Evolutionary conservation across 2,888 invertebrate genomes (phyloP).

Genomic region (Peribatodes rhomboidaria): DNA sequence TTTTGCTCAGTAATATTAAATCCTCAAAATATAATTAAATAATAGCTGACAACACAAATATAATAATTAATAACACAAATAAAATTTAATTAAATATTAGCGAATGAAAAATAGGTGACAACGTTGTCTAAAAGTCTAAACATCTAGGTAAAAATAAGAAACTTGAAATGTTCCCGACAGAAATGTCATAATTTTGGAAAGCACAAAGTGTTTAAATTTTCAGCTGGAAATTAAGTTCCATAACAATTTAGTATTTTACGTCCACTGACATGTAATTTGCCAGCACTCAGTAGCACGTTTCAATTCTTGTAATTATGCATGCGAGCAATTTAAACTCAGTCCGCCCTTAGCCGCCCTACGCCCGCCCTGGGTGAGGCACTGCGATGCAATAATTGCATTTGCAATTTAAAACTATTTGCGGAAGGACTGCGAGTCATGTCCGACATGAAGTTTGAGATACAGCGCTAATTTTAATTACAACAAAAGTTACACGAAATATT

Average conservation of each 20-base stretch:
- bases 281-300: conserved; percentile 29
- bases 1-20: too few species aligned
- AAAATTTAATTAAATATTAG: too few species aligned
- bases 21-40: too few species aligned
- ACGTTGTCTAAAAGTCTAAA: too few species aligned
- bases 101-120: too few species aligned
- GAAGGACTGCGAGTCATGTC: conserved; percentile 46
- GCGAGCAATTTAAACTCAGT: conserved; percentile 61
- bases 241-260: conserved; percentile 1
- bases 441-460: conserved; percentile 23
- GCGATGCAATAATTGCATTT: conserved; percentile 62
- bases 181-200: not conserved
- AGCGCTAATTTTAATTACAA: conserved; percentile 1
- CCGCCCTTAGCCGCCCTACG: conserved; percentile 39
- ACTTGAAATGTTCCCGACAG: too few species aligned
- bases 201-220: not conserved
- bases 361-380: conserved; percentile 16
- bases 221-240: not conserved
- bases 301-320: conserved; percentile 57
- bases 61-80: too few species aligned
- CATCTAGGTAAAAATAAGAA: too few species aligned
- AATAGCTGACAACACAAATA: too few species aligned
- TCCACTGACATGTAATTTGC: conserved; percentile 3
- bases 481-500: not conserved
- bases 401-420: conserved; percentile 66